A percentile compares a stretch with the other conserved stretches of the same genome.
phyloP scores from a whole-genome alignment of 2,113 vertebrate genomes.

The Neodontobutis hainanensis region DNA sequence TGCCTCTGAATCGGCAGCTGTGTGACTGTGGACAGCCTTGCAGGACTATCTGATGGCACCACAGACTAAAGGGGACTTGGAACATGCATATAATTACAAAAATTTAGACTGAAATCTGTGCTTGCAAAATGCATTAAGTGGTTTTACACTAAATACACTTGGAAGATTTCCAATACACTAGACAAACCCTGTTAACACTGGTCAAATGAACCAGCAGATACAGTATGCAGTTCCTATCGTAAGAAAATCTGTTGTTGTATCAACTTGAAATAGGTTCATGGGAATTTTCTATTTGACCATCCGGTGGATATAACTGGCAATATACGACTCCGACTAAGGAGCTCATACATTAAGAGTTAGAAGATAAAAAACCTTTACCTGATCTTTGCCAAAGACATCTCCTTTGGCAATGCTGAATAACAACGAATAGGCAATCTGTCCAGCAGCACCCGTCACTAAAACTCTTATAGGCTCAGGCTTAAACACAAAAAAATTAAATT shows the following conservation, averaged over 20 bases:
- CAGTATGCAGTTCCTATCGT: constrained; percentile 21
- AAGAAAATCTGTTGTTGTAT: background rate
- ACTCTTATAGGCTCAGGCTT: constrained; percentile 90
- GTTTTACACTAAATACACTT: constrained; percentile 50
- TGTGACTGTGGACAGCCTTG: too few species aligned
- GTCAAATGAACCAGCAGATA: background rate
- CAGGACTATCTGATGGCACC: too few species aligned
- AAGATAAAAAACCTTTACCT: constrained; percentile 80
- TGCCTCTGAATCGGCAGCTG: background rate
- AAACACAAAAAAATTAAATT: constrained; percentile 39
- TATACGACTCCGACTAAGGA: constrained; percentile 6
- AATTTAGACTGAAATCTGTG: constrained; percentile 4
- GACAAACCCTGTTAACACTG: background rate
- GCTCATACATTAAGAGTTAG: constrained; percentile 17
- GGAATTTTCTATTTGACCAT: background rate
- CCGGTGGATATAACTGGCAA: background rate
- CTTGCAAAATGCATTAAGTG: constrained; percentile 48
- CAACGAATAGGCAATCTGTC: constrained; percentile 96
- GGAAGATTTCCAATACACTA: constrained; percentile 27
- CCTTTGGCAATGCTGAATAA: constrained; percentile 95
- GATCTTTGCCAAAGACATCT: constrained; percentile 96
- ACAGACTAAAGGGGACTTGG: background rate
- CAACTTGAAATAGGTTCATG: constrained; percentile 10
- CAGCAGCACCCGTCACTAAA: constrained; percentile 95
- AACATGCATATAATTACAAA: background rate